Evolutionary conservation across 2,113 vertebrate genomes (phyloP), one percentile per base, ranked within the genome.

Genomic region (Tetrao urogallus): DNA sequence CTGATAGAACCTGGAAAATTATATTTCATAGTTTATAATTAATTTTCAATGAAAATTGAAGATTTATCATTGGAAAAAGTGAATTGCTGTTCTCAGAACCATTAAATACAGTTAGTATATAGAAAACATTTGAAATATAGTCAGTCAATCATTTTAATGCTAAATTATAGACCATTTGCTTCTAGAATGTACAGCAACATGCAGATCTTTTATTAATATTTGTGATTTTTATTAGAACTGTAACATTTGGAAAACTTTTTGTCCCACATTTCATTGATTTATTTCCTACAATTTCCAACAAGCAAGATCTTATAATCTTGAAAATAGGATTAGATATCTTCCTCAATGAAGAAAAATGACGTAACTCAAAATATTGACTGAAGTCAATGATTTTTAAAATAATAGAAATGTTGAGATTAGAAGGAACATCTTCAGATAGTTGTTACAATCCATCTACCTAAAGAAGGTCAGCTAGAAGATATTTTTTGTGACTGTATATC

Each of bases 391-490:
- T 19, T 76, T 38, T 72, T 70, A 6, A 6, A 66, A 63, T 19
- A 1, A 2, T 5, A 43, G 27, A 54, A 47, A 1, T 63, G 6
- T 10, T 90, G 38, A 25, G 28, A 5, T 42, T 69, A 32, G 6
- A 72, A 65, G 12, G 14, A 17, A 17, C 6, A 45, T 18, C 15
- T 80, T 13, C 14, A 57, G 13, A 32, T 32, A 2, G 42, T 60
- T 63, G 50, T 4, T 58, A 11, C 7, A 45, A 38, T 3, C 22
- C 3, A 7, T 4, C 18, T 27, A 4, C 4, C 74, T 40, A 63
- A 72, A 38, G 7, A 40, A 1, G 3, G 4, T 27, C 13, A 58
- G 2, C 2, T 38, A 34, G 8, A 76, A 0, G 2, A 21, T 1
- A 1, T 32, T 63, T 5, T 24, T 10, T 17, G 7, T 43, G 5